Evolutionary conservation across 2,888 invertebrate species (phyloP), one percentile per base, ranked within the genome.

Genomic region (Andrena praecox): DNA sequence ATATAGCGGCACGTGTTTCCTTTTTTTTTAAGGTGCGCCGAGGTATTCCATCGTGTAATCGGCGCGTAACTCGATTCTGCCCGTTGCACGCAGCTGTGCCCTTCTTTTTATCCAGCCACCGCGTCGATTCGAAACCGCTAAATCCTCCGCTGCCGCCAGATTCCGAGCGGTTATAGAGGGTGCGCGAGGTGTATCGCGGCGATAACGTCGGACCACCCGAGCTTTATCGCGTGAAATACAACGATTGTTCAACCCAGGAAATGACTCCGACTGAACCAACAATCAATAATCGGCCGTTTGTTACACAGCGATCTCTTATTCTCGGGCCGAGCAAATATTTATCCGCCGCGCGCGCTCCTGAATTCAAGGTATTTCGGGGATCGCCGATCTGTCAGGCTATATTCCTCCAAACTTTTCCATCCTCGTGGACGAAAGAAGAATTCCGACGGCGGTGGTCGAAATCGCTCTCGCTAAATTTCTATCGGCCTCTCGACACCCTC

Each of bases 1-100:
- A 85, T 86, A 86, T 86, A 86, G 74, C 54, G 75, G 60, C 84
- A 79, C 84, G 77, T 84, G 81, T 86, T 86, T 85, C 85, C 84
- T 79, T 85, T 20, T 85, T 20, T 86, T 85, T 86, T 84, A 84
- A 86, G 76, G 79, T 75, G 72, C 48, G 77, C 67, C 68, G 79
- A 77, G 77, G 70, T 85, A 80, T 79, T 71, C 77, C 84, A 75
- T 80, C 84, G 81, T 77, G 84, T 80, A 77, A 84, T 84, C 85
- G 81, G 67, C 77, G 84, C 74, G 81, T 81, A 77, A 62, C 70
- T 73, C 56, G 63, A 68, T 77, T 63, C 77, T 35, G 27, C 8
- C 35, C 62, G 31, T n/a, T n/a, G 63, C 68, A 42, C 42, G 56
- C 10, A 6, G 27, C 48, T 20, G 35, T 76, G 20, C 33, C 35